A percentile compares a stretch with the other conserved stretches of the same genome.
Conservation (phyloP, 2,113 vertebrate species). For the human region GRCh38 chr3:135433501-135434000, state of each 20-base stretch:
- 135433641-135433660: neutral
- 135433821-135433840: neutral
- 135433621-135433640: neutral
- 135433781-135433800: too few relatives aligned
- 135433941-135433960: neutral
- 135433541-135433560: neutral
- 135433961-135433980: neutral
- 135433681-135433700: too few relatives aligned
- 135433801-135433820: neutral
- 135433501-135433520: neutral
- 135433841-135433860: neutral
- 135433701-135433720: too few relatives aligned
- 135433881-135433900: neutral
- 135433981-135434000: neutral
- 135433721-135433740: too few relatives aligned
- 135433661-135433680: too few relatives aligned
- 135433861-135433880: neutral
- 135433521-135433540: neutral
- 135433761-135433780: too few relatives aligned
- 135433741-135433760: too few relatives aligned
- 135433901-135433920: neutral
- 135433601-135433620: neutral
- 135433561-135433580: neutral
- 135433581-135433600: neutral
- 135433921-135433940: neutral